A percentile compares a stretch with the other conserved stretches of the same genome.
phyloP scores from a whole-genome alignment of 1,140 invertebrate species.

The Papilio aristodemus region DNA sequence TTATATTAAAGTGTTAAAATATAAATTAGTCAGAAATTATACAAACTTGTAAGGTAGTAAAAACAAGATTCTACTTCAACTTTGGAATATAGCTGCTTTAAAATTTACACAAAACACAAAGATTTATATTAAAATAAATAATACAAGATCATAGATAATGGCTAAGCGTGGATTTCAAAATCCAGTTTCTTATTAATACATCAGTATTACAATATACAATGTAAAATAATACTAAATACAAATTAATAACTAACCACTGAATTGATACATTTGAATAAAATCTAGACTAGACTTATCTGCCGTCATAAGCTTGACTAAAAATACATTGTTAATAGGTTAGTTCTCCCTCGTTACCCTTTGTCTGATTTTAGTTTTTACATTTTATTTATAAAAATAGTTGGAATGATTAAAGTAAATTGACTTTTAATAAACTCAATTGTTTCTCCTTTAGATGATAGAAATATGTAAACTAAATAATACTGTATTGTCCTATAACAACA shows the following conservation, averaged over 20 bases:
- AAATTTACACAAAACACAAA: conserved; percentile 37
- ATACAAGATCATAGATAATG: no score
- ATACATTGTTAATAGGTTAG: background rate
- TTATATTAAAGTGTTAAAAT: background rate
- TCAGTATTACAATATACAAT: background rate
- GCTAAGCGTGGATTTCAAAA: no score
- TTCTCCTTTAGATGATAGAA: no score
- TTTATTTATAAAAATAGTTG: background rate
- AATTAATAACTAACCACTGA: conserved; percentile 1
- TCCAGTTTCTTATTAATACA: background rate
- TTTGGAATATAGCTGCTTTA: conserved; percentile 67
- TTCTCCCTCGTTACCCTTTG: no score
- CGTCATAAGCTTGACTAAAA: conserved; percentile 13
- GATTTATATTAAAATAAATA: conserved; percentile 29
- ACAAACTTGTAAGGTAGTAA: background rate
- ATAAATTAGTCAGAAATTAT: background rate
- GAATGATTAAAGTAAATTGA: background rate
- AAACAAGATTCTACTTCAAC: conserved; percentile 44
- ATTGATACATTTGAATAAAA: background rate
- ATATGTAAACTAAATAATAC: no score
- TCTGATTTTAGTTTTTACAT: background rate
- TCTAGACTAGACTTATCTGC: conserved; percentile 26
- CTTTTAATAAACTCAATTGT: no score
- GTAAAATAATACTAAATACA: conserved; percentile 6
- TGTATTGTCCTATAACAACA: no score